These are phyloP conservation scores for Odontocerum albicorne DNA, from an alignment of 2,888 invertebrate genomes.

Conservation along the genomic window DNA sequence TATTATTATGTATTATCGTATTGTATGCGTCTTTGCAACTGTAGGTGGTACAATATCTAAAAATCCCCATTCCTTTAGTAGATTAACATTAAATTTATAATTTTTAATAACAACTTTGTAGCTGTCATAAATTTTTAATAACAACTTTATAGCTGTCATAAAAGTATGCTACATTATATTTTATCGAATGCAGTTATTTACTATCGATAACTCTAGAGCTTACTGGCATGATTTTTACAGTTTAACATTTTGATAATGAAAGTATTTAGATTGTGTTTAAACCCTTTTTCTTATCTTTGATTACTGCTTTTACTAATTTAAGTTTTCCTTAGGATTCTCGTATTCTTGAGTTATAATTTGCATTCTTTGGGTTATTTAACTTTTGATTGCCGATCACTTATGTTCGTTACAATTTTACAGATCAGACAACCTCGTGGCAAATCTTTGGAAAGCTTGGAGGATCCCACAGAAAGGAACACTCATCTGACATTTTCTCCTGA, in stretches of 20 bases:
- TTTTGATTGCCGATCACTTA: background rate
- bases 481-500: constrained; percentile 65
- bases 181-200: too few relatives aligned
- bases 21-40: too few relatives aligned
- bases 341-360: too few relatives aligned
- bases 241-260: background rate
- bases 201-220: constrained; percentile 10
- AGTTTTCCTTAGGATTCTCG: too few relatives aligned
- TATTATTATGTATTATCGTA: too few relatives aligned
- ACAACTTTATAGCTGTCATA: too few relatives aligned
- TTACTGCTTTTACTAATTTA: background rate
- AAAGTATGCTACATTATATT: too few relatives aligned
- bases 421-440: constrained; percentile 83
- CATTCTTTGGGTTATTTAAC: background rate
- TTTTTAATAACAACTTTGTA: too few relatives aligned
- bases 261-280: background rate
- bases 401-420: constrained; percentile 51
- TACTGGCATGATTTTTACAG: constrained; percentile 9
- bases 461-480: constrained; percentile 67
- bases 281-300: background rate
- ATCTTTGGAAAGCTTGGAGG: constrained; percentile 82
- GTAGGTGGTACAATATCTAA: too few relatives aligned
- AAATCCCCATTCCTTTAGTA: too few relatives aligned
- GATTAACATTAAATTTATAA: too few relatives aligned
- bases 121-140: too few relatives aligned